Percentiles rank a stretch among this genome's conserved stretches.
phyloP scores from a whole-genome alignment of 1,140 invertebrate genomes.

The Drosophila seguyi region DNA sequence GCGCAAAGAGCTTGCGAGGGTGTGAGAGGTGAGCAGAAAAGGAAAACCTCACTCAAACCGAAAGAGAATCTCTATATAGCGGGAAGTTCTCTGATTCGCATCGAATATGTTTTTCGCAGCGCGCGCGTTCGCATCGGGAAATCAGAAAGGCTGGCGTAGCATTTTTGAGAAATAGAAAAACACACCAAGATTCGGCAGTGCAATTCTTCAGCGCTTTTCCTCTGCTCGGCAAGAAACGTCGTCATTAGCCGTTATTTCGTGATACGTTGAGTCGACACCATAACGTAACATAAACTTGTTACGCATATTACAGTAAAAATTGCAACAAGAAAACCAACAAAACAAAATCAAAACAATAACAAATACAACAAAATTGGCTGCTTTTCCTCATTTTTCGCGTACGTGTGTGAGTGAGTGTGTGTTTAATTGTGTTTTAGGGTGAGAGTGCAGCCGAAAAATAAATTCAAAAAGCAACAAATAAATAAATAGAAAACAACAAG shows the following conservation, averaged over 20 bases:
- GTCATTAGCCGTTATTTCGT: slow-evolving; percentile 29
- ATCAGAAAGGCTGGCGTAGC: slow-evolving; percentile 31
- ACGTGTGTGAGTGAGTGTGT: slow-evolving; percentile 8
- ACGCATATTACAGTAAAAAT: slow-evolving; percentile 43
- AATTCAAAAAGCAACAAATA: slow-evolving; percentile 36
- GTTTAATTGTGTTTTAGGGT: slow-evolving; percentile 28
- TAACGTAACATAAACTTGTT: slow-evolving; percentile 38
- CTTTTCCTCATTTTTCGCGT: slow-evolving; percentile 29
- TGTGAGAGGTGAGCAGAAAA: slow-evolving; percentile 10
- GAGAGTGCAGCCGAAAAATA: slow-evolving; percentile 40
- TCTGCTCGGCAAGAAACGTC: slow-evolving; percentile 15
- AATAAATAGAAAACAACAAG: slow-evolving; percentile 27
- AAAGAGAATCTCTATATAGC: slow-evolving; percentile 37
- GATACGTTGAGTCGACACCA: too few relatives aligned
- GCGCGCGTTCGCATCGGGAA: slow-evolving; percentile 46
- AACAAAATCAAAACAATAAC: slow-evolving; percentile 56
- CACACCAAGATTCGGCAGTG: slow-evolving; percentile 14
- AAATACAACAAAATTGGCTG: slow-evolving; percentile 43
- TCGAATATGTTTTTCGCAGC: slow-evolving; percentile 57
- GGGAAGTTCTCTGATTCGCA: slow-evolving; percentile 29
- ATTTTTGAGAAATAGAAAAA: slow-evolving; percentile 15
- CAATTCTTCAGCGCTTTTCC: slow-evolving; percentile 27
- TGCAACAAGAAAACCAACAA: slow-evolving; percentile 14
- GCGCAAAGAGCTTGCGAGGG: slow-evolving; percentile 6
- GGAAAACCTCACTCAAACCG: slow-evolving; percentile 31